Conservation (phyloP, 2,797 vertebrate genomes). For the Cyprinodon diabolis region DNA sequence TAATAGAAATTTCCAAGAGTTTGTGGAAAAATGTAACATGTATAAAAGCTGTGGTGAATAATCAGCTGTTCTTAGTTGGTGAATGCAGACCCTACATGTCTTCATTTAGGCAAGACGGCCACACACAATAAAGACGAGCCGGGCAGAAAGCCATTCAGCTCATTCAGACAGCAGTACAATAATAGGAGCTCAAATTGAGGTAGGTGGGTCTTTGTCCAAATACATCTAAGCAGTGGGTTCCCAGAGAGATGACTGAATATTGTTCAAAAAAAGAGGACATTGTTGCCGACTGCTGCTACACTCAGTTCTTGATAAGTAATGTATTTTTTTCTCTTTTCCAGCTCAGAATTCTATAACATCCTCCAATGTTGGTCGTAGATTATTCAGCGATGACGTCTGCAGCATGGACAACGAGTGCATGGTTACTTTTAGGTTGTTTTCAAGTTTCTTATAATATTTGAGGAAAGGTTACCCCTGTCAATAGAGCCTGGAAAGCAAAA, state of each 20-base stretch:
- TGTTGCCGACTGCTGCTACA: not conserved
- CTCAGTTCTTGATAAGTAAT: not conserved
- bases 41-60: not conserved
- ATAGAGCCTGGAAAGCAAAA: not conserved
- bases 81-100: constrained; percentile 18
- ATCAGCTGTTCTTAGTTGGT: constrained; percentile 25
- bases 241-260: constrained; percentile 2
- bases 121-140: constrained; percentile 19
- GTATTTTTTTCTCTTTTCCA: not conserved
- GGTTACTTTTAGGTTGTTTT: not conserved
- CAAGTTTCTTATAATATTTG: not conserved
- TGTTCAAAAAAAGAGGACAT: not conserved
- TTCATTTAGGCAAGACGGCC: constrained; percentile 24
- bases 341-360: not conserved
- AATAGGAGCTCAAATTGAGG: constrained; percentile 5
- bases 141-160: constrained; percentile 24
- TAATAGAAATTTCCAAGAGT: not conserved
- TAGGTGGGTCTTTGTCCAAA: constrained; percentile 30
- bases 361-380: not conserved
- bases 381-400: not conserved
- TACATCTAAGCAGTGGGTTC: not conserved
- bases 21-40: not conserved
- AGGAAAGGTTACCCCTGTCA: not conserved
- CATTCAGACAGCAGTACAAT: constrained; percentile 42
- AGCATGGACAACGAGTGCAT: not conserved